These are phyloP conservation scores for Bostrychus sinensis DNA, from an alignment of 2,113 vertebrate genomes.

Conservation along the genomic window DNA sequence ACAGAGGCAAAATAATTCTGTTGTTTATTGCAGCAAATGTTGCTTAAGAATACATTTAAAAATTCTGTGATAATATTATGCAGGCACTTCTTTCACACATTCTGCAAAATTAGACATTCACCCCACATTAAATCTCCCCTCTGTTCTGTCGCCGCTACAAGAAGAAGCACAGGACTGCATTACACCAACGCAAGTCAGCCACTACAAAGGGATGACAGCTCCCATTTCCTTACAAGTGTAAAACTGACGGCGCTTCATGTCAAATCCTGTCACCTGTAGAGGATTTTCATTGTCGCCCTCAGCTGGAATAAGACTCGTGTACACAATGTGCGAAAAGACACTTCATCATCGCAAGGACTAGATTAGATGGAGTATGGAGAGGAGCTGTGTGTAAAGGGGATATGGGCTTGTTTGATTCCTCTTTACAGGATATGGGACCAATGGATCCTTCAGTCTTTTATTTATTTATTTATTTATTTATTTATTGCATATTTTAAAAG, in stretches of 20 bases:
- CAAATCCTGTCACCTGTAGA: constrained; percentile 14
- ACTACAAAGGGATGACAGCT: constrained; percentile 17
- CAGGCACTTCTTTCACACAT: constrained; percentile 4
- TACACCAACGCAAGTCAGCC: neutral
- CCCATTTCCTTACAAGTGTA: constrained; percentile 8
- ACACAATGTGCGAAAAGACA: constrained; percentile 16
- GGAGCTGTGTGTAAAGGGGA: constrained; percentile 4
- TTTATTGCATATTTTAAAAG: too few relatives aligned
- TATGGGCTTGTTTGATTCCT: constrained; percentile 24
- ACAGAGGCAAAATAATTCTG: neutral
- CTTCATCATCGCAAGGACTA: constrained; percentile 30
- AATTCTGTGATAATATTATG: neutral
- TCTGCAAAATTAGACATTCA: neutral
- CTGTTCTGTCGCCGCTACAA: constrained; percentile 5
- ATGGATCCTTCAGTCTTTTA: constrained; percentile 21
- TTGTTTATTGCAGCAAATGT: neutral
- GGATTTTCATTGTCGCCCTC: constrained; percentile 19
- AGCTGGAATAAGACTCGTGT: constrained; percentile 18
- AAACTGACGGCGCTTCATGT: constrained; percentile 17
- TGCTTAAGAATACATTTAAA: neutral
- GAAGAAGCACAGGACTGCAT: constrained; percentile 8
- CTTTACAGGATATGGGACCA: neutral
- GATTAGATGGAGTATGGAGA: constrained; percentile 28
- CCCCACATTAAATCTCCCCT: neutral
- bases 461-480: too few relatives aligned